phyloP scores from a whole-genome alignment of 1,140 invertebrate genomes.

The Zaprionus vittiger region DNA sequence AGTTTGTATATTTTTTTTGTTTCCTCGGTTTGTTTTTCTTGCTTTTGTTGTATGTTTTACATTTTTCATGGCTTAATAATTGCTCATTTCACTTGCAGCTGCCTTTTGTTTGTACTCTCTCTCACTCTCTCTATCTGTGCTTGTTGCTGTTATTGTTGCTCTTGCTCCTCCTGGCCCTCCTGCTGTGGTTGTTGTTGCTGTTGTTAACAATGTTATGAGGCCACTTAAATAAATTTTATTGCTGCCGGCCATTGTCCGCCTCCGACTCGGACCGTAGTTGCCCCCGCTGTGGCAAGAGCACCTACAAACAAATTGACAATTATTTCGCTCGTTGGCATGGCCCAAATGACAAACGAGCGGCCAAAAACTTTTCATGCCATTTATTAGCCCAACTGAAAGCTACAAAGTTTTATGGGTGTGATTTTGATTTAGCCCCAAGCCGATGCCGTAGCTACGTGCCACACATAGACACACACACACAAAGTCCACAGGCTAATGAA shows the following conservation, averaged over 20 bases:
- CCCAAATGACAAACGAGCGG: constrained; percentile 67
- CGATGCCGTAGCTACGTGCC: constrained; percentile 22
- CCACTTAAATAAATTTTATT: constrained; percentile 78
- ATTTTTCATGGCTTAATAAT: constrained; percentile 77
- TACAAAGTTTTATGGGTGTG: constrained; percentile 66
- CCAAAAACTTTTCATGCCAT: constrained; percentile 67
- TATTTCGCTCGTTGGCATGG: constrained; percentile 51
- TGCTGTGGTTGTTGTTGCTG: constrained; percentile 36
- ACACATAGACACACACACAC: background rate
- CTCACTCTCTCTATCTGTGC: background rate
- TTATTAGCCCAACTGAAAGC: constrained; percentile 54
- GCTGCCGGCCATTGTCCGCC: constrained; percentile 54
- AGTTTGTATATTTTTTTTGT: background rate
- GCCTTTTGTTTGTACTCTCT: constrained; percentile 61
- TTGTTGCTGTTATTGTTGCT: constrained; percentile 22
- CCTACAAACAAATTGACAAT: constrained; percentile 72
- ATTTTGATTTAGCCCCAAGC: constrained; percentile 70
- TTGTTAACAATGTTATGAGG: constrained; percentile 73
- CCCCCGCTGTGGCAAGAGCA: constrained; percentile 3
- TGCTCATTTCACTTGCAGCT: constrained; percentile 73
- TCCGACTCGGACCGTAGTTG: background rate
- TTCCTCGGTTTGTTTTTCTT: constrained; percentile 15
- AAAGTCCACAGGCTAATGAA: constrained; percentile 37
- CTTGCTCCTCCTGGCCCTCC: constrained; percentile 1
- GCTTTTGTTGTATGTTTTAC: constrained; percentile 48